Evolutionary conservation across 2,113 vertebrate species (phyloP), one percentile per base, ranked within the genome.

Genomic region (Numenius arquata): DNA sequence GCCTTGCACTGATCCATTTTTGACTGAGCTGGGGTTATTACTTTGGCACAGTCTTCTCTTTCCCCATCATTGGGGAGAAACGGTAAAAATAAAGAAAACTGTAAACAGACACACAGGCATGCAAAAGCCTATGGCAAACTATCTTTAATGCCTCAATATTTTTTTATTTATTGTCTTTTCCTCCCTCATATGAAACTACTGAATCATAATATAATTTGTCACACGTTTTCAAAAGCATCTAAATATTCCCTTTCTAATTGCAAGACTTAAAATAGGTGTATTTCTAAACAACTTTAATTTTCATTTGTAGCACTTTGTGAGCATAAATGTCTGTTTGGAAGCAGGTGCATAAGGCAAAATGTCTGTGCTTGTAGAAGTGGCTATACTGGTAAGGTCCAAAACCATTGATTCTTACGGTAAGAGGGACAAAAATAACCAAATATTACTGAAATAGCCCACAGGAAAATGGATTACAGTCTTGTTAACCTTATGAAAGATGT

Each of bases 301-400:
- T 81, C 41, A 15, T 84, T 75, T 83, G 47, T 27, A 83, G 78
- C 92, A 52, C 53, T 93, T 75, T 98, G 93, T 89, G 96, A 98
- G 76, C 96, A 98, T 72, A 98, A 93, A 70, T 98, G 98, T 92
- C 92, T 96, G 0, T 98, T 96, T 71, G 97, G 97, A 48, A 98
- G 97, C 76, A 97, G 96, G 27, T 98, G 98, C 50, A 70, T 98
- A 74, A 97, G 85, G 30, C 98, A 98, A 8, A 98, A 98, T 36
- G 88, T 98, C 84, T 99, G 98, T 32, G 96, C 98, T 56, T 99
- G 98, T 76, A 96, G 97, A 79, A 97, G 89, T 10, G 98, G 97
- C 74, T 97, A 87, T 41, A 68, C 94, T 20, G 98, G 97, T 96
- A 96, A 97, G 78, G 41, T 63, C 79, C 76, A 83, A 86, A 74